Evolutionary conservation across 2,888 invertebrate species (phyloP).

Genomic region (Troilus luridus): DNA sequence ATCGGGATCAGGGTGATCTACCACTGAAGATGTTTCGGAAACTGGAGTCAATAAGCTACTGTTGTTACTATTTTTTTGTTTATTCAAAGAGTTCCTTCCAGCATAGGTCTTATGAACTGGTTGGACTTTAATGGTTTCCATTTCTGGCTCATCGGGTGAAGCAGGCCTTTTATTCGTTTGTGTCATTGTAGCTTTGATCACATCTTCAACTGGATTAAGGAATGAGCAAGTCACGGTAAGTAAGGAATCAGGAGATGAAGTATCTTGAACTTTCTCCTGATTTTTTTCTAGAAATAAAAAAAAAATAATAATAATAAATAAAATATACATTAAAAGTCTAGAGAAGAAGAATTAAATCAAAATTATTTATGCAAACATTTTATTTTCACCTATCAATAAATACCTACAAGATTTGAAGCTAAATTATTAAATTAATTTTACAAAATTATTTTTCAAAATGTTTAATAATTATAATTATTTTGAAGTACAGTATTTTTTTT

Average conservation of each 20-base stretch:
- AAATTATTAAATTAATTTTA: too few species aligned
- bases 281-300: background rate
- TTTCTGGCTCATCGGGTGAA: background rate
- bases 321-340: too few species aligned
- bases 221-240: background rate
- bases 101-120: constrained; percentile 5
- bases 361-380: too few species aligned
- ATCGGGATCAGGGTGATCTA: background rate
- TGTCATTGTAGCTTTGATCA: background rate
- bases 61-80: background rate
- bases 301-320: background rate
- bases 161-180: constrained; percentile 7
- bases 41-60: background rate
- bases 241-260: background rate
- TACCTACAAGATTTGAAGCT: too few species aligned
- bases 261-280: background rate
- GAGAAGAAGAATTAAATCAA: too few species aligned
- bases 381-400: too few species aligned
- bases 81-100: constrained; percentile 2
- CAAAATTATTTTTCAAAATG: too few species aligned
- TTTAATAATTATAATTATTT: too few species aligned
- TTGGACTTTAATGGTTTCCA: background rate
- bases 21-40: background rate
- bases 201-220: background rate
- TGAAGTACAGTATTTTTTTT: too few species aligned